Conservation (phyloP, 2,113 vertebrate genomes). For the Thamnaconus septentrionalis region DNA sequence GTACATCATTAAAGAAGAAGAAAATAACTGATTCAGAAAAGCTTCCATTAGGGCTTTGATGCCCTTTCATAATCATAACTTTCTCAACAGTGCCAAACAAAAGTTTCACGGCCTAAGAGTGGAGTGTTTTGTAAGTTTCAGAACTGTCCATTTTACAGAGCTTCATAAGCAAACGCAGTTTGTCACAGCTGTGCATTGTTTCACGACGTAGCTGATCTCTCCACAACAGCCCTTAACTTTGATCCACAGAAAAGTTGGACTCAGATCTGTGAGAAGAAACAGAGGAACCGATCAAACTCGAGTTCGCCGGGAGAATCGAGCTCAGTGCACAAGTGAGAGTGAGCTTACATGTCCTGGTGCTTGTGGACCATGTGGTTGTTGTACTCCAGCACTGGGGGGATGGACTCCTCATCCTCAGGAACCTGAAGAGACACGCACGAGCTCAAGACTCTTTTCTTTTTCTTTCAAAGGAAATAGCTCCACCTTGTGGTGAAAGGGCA, state of each 20-base stretch:
- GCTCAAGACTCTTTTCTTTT: neutral
- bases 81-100: too few species aligned
- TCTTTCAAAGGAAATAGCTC: neutral
- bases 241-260: constrained; percentile 72
- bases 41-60: too few species aligned
- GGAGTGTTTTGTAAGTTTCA: too few species aligned
- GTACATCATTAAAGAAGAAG: too few species aligned
- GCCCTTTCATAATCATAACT: too few species aligned
- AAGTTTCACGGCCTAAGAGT: too few species aligned
- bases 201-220: neutral
- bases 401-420: constrained; percentile 83
- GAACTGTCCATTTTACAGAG: neutral
- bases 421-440: constrained; percentile 68
- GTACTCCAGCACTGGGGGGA: constrained; percentile 74
- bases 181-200: too few species aligned
- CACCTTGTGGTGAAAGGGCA: constrained; percentile 37
- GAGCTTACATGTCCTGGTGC: constrained; percentile 68
- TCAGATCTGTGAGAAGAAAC: constrained; percentile 57
- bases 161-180: too few species aligned
- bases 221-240: constrained; percentile 47
- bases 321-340: neutral
- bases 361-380: constrained; percentile 76
- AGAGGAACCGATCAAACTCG: neutral
- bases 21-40: too few species aligned
- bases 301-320: neutral